Base-by-base conservation (phyloP, 2,113 vertebrate genomes). In the Dendropsophus ebraccatus region DNA sequence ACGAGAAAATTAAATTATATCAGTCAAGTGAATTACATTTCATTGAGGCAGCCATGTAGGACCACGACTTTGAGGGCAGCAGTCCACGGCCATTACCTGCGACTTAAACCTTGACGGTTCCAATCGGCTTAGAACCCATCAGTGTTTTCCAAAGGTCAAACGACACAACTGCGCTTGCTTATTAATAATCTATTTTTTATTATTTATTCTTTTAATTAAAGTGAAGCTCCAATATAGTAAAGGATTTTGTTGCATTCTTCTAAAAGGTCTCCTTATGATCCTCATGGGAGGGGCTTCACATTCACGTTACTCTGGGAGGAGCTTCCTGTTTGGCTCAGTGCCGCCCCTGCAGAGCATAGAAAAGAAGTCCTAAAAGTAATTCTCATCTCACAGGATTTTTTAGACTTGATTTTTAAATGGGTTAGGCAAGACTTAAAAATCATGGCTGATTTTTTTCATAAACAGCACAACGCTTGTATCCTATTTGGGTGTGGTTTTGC, bases 1-100 rank as follows among this genome's bases (percentile, higher is more conserved):
- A 91, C 90, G 91, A 88, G 93, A 92, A 94, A 93, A 95, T 93
- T 93, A 87, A 91, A 93, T 94, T 93, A 94, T 89, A 91, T 94
- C 92, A 75, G 67, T 91, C 93, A 90, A 93, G 91, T 88, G 14
- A 87, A 92, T 93, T 89, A 93, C 90, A 92, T 89, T 60, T 93
- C 32, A 41, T 28, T 50, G 49, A 37, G 49, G 85, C 91, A 89
- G 16, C 90, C 73, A 81, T 60, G 54, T 6, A 13, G 77, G 67
- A 45, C 21, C 41, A 69, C 50, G 17, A 35, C 65, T 58, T 28
- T 16, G 16, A 67, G 37, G 75, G 54, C 60, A 77, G 73, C 28
- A 37, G 41, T 74, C n/a, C 19, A 72, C 1, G 41, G 58, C 23
- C 35, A 84, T 83, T 49, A 47, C 73, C 19, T 35, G 19, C 7